phyloP scores from a whole-genome alignment of 2,888 invertebrate genomes.

The Hydroisotoma schaefferi region DNA sequence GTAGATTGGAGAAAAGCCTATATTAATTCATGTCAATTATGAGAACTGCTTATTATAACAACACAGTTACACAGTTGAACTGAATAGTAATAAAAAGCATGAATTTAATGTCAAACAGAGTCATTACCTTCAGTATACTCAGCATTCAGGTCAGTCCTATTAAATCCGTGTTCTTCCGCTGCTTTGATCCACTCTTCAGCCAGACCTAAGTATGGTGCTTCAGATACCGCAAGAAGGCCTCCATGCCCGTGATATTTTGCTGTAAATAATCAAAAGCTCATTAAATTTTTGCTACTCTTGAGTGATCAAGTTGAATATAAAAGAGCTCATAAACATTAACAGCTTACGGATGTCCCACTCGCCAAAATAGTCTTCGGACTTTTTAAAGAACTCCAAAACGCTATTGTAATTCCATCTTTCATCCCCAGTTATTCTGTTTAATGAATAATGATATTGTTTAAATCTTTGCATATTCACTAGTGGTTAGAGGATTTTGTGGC shows the following conservation, averaged over 20 bases:
- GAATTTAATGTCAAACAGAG: too few species aligned
- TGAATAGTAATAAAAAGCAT: too few species aligned
- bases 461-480: neutral
- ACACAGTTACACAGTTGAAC: too few species aligned
- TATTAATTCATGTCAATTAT: too few species aligned
- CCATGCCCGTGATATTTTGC: constrained; percentile 42
- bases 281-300: neutral
- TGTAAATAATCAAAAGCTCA: constrained; percentile 15
- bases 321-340: neutral
- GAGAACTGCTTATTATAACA: too few species aligned
- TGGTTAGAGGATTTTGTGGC: too few species aligned
- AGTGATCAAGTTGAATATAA: neutral
- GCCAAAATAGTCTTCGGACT: constrained; percentile 42
- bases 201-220: constrained; percentile 38
- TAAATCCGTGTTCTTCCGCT: constrained; percentile 27
- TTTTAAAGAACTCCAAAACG: constrained; percentile 40
- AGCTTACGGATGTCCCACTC: constrained; percentile 39
- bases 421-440: constrained; percentile 34
- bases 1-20: constrained; percentile 44
- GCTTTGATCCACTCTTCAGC: constrained; percentile 36
- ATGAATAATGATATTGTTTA: neutral
- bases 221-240: constrained; percentile 38
- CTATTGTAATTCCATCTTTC: constrained; percentile 33
- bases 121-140: constrained; percentile 30
- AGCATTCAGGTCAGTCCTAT: constrained; percentile 30